Evolutionary conservation across 2,888 invertebrate species (phyloP).

Genomic region (Pyrocoelia pectoralis): DNA sequence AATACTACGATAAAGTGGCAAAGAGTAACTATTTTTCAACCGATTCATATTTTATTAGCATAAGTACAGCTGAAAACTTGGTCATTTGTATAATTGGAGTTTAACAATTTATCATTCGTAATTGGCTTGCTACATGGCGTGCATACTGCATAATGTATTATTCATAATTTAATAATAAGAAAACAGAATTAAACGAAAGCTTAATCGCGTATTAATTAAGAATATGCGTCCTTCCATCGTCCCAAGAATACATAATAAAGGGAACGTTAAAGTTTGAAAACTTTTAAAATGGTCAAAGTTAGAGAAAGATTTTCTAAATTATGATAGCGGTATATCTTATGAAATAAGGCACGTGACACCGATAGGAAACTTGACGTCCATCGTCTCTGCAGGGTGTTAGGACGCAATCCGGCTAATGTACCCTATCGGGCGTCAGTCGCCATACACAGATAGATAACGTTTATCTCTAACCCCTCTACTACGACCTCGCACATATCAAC

Average conservation of each 20-base stretch:
- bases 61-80: too few species aligned
- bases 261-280: conserved; percentile 25
- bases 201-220: conserved; percentile 23
- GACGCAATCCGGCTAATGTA: conserved; percentile 50
- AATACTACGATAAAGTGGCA: too few species aligned
- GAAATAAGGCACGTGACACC: conserved; percentile 24
- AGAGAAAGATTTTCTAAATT: conserved; percentile 31
- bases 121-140: too few species aligned
- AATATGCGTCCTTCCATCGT: conserved; percentile 2
- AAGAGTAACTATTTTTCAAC: too few species aligned
- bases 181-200: not conserved
- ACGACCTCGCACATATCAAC: conserved; percentile 41
- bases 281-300: conserved; percentile 32
- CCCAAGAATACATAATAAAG: conserved; percentile 20
- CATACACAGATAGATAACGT: conserved; percentile 50
- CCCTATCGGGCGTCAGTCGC: conserved; percentile 48
- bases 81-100: too few species aligned
- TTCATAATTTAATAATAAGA: not conserved
- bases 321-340: conserved; percentile 27
- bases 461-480: conserved; percentile 47
- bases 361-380: conserved; percentile 23
- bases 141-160: too few species aligned
- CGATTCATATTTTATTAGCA: too few species aligned
- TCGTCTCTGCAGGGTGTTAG: conserved; percentile 34
- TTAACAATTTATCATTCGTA: too few species aligned